Evolutionary conservation across 2,797 vertebrate genomes (phyloP), one percentile per base, ranked within the genome.

Genomic region (Scleropages formosus): DNA sequence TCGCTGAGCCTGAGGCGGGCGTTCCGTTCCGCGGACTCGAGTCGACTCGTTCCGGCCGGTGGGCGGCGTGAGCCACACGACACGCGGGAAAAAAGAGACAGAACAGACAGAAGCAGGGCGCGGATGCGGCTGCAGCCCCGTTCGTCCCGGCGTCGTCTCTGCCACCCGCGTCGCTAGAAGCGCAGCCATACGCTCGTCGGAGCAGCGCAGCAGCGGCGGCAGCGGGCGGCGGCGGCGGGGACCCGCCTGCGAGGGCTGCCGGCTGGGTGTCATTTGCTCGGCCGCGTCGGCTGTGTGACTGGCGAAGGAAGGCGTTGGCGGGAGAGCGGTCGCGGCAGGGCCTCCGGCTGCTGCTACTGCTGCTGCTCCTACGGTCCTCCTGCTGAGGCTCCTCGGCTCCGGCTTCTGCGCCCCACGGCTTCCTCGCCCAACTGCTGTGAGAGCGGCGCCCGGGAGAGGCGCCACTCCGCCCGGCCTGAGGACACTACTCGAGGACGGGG

Each of bases 401-500:
- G 53, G 44, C 53, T 70, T 27, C 9, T 18, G 47, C 18, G 67
- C 67, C 39, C 31, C 31, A 6, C 31, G 31, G 31, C 31, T 49
- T 78, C 80, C 79, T 80, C 79, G 78, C 78, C 75, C 74, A 75
- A 72, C 78, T 59, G n/a, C 66, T 46, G n/a, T n/a, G 67, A 69
- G 74, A 62, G 79, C 75, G 70, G 78, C 72, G 74, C 79, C 61
- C 78, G 79, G 75, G 78, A 73, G 78, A 80, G 75, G 77, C 80
- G 76, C 71, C 64, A 78, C 74, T 80, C 74, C 76, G 77, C 66
- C 78, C 80, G 80, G 80, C 62, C 70, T 80, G 78, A 70, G 77
- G 79, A 79, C 73, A 68, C 72, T 78, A 85, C 73, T 78, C 73
- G 73, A 81, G 31, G 75, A 77, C 82, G 81, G 83, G 80, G 83